A percentile compares a stretch with the other conserved stretches of the same genome.
phyloP scores from a whole-genome alignment of 2,797 vertebrate genomes.

The Sebastes jordani region DNA sequence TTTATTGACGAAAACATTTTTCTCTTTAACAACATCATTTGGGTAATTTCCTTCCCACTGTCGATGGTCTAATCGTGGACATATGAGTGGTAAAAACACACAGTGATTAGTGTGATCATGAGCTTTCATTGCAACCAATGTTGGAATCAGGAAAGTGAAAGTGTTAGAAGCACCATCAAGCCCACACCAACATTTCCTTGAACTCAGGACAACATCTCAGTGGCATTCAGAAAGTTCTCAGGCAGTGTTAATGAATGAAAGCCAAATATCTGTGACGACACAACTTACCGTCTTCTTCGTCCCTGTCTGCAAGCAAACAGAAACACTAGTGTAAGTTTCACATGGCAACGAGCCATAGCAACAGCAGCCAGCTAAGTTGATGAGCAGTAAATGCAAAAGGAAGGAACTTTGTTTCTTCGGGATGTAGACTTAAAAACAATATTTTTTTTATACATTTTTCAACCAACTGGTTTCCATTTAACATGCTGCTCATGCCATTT shows the following conservation, averaged over 20 bases:
- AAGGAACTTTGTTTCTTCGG: not conserved
- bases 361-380: not conserved
- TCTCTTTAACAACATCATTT: not conserved
- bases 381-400: not conserved
- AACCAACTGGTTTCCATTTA: not conserved
- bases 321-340: slow-evolving; percentile 15
- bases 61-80: not conserved
- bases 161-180: not conserved
- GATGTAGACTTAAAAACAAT: not conserved
- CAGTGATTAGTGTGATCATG: not conserved
- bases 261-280: not conserved
- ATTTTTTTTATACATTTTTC: not conserved
- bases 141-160: not conserved
- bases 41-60: not conserved
- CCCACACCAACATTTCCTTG: slow-evolving; percentile 12
- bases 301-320: slow-evolving; percentile 58
- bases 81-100: not conserved
- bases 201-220: not conserved
- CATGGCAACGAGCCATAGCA: not conserved
- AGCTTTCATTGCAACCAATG: not conserved
- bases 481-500: not conserved
- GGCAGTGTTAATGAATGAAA: not conserved
- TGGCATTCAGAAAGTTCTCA: slow-evolving; percentile 24
- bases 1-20: no score
- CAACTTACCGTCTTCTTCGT: slow-evolving; percentile 75